A percentile compares a stretch with the other conserved stretches of the same genome.
These are phyloP conservation scores for Bufo bufo DNA, from an alignment of 2,113 vertebrate species.

Conservation along the genomic window DNA sequence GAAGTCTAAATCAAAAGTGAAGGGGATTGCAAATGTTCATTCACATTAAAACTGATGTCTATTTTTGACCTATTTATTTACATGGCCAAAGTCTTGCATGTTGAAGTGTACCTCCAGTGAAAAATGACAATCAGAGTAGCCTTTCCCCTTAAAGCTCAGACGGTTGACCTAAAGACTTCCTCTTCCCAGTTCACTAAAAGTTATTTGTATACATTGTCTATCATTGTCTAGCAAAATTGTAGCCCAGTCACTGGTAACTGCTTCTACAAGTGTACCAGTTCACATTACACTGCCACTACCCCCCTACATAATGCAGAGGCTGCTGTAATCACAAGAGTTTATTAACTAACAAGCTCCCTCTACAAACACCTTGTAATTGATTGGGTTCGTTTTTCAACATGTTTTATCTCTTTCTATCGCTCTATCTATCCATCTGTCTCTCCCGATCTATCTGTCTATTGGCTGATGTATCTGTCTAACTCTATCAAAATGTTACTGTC, in stretches of 20 bases:
- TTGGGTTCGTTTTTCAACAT: too few species aligned
- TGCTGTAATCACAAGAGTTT: not conserved
- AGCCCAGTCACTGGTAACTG: not conserved
- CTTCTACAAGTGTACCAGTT: not conserved
- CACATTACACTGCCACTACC: not conserved
- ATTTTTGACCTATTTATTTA: not conserved
- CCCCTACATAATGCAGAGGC: not conserved
- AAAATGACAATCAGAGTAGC: not conserved
- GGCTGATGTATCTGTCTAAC: too few species aligned
- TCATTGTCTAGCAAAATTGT: not conserved
- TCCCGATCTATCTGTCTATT: too few species aligned
- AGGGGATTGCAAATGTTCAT: not conserved
- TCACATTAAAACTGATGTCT: not conserved
- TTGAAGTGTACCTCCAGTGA: not conserved
- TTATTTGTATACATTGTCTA: not conserved
- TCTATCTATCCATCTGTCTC: too few species aligned
- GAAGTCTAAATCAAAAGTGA: not conserved
- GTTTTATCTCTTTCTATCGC: too few species aligned
- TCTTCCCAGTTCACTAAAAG: not conserved
- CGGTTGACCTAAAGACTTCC: not conserved
- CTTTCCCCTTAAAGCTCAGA: not conserved
- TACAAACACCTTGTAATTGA: too few species aligned
- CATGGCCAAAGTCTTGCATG: not conserved
- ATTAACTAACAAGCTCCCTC: not conserved
- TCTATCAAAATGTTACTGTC: too few species aligned